Percentiles rank a stretch among this genome's conserved stretches.
Evolutionary conservation across 30 jellyfish, hydroid and myxozoan genomes (phyloP).

Genomic region (Pelagia noctiluca): DNA sequence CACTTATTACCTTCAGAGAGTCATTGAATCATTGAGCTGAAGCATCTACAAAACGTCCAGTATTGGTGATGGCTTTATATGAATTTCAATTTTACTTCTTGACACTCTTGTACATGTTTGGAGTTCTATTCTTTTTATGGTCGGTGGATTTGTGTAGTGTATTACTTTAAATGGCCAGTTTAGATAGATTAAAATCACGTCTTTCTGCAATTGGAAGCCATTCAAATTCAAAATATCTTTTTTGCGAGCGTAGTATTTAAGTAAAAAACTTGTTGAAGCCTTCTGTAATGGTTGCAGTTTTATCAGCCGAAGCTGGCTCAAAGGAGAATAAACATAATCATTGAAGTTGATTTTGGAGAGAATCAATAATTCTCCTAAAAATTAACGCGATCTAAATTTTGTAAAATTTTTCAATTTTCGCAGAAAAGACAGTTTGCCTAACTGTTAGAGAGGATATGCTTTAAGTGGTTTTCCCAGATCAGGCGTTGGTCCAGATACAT

Average conservation of each 20-base stretch:
- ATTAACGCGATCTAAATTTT: neutral
- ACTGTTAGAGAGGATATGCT: slow-evolving; percentile 21
- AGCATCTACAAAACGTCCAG: no score
- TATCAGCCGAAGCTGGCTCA: slow-evolving; percentile 17
- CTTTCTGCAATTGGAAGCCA: slow-evolving; percentile 41
- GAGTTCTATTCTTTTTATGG: no score
- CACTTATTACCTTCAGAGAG: no score
- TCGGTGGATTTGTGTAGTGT: no score
- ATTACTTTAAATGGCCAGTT: no score
- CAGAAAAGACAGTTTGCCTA: slow-evolving; percentile 11
- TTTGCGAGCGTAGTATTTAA: slow-evolving; percentile 9
- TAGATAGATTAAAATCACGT: slow-evolving; percentile 13
- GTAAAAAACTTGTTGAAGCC: slow-evolving; percentile 27
- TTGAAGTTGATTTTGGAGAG: slow-evolving; percentile 15
- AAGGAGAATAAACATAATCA: slow-evolving; percentile 40
- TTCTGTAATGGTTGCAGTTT: slow-evolving; percentile 47
- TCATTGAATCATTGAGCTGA: no score
- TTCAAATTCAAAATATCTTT: neutral
- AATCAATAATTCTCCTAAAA: slow-evolving; percentile 26
- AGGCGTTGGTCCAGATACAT: slow-evolving; percentile 6
- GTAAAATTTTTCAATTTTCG: slow-evolving; percentile 10
- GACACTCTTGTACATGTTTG: no score
- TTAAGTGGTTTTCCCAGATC: slow-evolving; percentile 12
- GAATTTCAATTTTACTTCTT: no score
- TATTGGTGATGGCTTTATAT: no score